phyloP scores from a whole-genome alignment of 1,140 invertebrate species.

The Neodiprion pinetum region DNA sequence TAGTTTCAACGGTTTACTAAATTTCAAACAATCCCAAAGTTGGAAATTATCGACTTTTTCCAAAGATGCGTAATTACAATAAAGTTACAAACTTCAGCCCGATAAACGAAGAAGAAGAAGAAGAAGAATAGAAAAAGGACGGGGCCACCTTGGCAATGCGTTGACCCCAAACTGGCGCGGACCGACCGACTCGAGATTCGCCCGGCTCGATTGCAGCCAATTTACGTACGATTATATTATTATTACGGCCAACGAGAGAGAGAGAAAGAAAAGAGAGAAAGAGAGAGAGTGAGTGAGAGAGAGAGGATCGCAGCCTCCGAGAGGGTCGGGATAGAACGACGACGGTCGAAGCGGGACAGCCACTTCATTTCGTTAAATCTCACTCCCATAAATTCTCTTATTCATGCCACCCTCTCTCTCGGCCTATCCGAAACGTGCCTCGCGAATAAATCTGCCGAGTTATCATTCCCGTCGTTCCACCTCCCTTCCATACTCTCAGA shows the following conservation, averaged over 20 bases:
- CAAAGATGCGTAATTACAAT: too few species aligned
- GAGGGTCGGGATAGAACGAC: neutral
- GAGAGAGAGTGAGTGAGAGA: neutral
- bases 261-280: neutral
- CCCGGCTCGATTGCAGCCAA: neutral
- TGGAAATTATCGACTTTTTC: too few species aligned
- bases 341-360: neutral
- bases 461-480: neutral
- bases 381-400: constrained; percentile 7
- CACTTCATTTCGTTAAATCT: constrained; percentile 5
- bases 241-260: neutral
- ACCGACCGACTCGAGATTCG: neutral
- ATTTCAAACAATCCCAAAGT: too few species aligned
- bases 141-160: neutral
- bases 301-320: neutral
- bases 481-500: too few species aligned
- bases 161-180: constrained; percentile 2
- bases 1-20: too few species aligned
- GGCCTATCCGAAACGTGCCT: neutral
- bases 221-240: constrained; percentile 5
- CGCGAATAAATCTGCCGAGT: constrained; percentile 4
- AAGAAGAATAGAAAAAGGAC: too few species aligned
- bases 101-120: neutral
- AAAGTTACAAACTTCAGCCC: too few species aligned
- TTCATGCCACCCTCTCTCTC: neutral